Percentiles rank a stretch among this genome's conserved stretches.
These are phyloP conservation scores for Cataglyphis hispanica DNA, from an alignment of 1,140 invertebrate species.

Conservation along the genomic window DNA sequence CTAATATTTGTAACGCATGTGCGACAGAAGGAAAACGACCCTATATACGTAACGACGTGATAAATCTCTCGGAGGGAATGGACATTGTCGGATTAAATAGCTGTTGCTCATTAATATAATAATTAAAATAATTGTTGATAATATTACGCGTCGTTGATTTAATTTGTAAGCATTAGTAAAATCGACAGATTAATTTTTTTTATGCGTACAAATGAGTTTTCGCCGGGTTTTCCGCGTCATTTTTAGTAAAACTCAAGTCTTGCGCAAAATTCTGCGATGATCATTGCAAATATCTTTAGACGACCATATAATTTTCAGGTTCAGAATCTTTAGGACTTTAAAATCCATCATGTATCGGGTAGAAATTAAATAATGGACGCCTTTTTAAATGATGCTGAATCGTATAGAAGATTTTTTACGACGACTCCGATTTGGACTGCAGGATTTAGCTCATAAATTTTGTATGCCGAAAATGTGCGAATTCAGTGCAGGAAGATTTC, in stretches of 20 bases:
- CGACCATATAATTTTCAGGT: neutral
- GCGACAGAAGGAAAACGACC: conserved; percentile 3
- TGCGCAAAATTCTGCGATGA: neutral
- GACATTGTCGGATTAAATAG: conserved; percentile 45
- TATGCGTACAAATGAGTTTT: neutral
- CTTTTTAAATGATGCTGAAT: neutral
- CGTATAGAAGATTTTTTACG: conserved; percentile 25
- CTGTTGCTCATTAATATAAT: conserved; percentile 37
- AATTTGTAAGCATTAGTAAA: conserved; percentile 7
- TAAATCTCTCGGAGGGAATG: conserved; percentile 44
- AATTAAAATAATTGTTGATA: conserved; percentile 23
- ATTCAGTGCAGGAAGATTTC: neutral
- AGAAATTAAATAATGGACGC: conserved; percentile 16
- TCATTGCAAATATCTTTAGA: neutral
- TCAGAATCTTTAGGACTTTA: neutral
- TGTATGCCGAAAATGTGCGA: neutral
- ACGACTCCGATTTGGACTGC: conserved; percentile 8
- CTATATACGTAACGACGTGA: conserved; percentile 22
- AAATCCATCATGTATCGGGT: neutral
- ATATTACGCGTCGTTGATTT: neutral
- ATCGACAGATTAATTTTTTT: neutral
- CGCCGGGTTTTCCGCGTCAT: neutral
- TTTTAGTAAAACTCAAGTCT: neutral
- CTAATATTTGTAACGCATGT: conserved; percentile 29
- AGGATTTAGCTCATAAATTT: conserved; percentile 47